Conservation (phyloP, 1,140 invertebrate species). For the Drosophila erecta region DNA sequence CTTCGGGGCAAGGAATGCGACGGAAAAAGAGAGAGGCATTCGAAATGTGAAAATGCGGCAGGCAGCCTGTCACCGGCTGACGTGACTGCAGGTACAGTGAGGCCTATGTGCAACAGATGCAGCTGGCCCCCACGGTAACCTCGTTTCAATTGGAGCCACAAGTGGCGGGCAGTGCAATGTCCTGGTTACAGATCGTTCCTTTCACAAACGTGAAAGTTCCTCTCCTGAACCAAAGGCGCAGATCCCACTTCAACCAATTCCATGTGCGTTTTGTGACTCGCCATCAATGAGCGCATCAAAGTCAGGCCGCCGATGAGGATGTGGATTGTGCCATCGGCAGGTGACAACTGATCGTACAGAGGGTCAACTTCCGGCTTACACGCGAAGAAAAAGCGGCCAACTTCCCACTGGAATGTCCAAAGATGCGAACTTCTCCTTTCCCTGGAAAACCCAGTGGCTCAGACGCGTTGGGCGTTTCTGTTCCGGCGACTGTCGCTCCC, state of each 20-base stretch:
- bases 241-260: neutral
- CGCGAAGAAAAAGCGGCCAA: conserved; percentile 2
- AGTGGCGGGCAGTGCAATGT: neutral
- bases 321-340: conserved; percentile 11
- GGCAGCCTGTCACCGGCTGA: conserved; percentile 7
- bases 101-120: conserved; percentile 22
- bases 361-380: conserved; percentile 29
- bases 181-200: no score
- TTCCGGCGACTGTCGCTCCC: conserved; percentile 13
- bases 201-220: no score
- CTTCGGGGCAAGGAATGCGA: conserved; percentile 7
- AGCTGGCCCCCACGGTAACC: conserved; percentile 2
- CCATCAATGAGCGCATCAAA: conserved; percentile 13
- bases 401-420: conserved; percentile 7
- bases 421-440: neutral
- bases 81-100: conserved; percentile 7
- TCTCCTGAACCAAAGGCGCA: no score
- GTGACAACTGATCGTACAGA: conserved; percentile 31
- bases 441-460: neutral
- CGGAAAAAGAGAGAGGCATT: neutral
- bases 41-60: neutral
- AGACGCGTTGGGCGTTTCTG: conserved; percentile 3
- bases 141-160: conserved; percentile 15
- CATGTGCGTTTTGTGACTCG: neutral
- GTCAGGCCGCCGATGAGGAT: neutral